Conservation (phyloP, 2,113 vertebrate species). For the Semnornis frantzii region DNA sequence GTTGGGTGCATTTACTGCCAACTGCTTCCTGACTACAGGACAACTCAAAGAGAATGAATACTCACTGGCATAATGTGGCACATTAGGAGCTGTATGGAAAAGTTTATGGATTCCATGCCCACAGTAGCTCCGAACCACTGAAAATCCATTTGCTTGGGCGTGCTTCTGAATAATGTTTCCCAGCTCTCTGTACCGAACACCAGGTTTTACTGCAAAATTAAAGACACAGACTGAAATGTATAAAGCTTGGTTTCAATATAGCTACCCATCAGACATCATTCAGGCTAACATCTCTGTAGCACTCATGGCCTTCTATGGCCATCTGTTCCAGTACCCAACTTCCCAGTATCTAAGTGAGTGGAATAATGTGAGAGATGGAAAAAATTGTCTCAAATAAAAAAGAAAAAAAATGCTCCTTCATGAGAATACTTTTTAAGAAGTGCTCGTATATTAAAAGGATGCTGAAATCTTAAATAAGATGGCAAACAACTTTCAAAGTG, state of each 20-base stretch:
- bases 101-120: slow-evolving; percentile 98
- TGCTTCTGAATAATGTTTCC: slow-evolving; percentile 99
- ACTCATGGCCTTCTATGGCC: not conserved
- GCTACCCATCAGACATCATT: not conserved
- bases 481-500: not conserved
- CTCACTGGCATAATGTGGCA: slow-evolving; percentile 93
- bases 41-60: slow-evolving; percentile 8
- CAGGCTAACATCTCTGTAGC: not conserved
- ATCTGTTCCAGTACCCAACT: not conserved
- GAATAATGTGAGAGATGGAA: not conserved
- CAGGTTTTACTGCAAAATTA: slow-evolving; percentile 89
- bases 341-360: not conserved
- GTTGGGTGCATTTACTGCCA: not conserved
- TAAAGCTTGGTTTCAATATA: not conserved
- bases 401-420: not conserved
- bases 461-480: not conserved
- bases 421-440: not conserved
- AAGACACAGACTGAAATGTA: not conserved
- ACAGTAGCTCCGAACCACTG: slow-evolving; percentile 97
- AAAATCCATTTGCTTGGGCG: slow-evolving; percentile 95
- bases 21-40: not conserved
- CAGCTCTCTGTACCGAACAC: slow-evolving; percentile 93
- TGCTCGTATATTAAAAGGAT: not conserved
- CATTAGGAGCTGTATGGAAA: slow-evolving; percentile 97
- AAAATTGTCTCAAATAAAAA: not conserved